These are phyloP conservation scores for Tiliacea aurago DNA, from an alignment of 2,888 invertebrate species.

Conservation along the genomic window DNA sequence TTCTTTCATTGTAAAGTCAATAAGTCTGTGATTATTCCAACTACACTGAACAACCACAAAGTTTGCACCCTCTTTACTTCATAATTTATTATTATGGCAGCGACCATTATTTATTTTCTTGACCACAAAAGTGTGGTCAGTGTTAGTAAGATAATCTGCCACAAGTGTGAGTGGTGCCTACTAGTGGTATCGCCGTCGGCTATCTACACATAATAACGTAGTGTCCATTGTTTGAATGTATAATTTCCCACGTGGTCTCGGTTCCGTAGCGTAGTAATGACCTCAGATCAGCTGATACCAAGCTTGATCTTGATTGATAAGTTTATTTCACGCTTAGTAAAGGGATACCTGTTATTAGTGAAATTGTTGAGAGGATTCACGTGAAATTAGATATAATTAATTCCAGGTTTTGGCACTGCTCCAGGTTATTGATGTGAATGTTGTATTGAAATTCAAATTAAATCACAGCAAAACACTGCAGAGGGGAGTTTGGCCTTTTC, in stretches of 20 bases:
- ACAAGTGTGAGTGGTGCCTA: slow-evolving; percentile 49
- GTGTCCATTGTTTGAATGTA: slow-evolving; percentile 76
- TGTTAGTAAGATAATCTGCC: slow-evolving; percentile 13
- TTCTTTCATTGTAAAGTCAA: slow-evolving; percentile 9
- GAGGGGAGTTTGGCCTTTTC: background rate
- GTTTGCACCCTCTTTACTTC: slow-evolving; percentile 4
- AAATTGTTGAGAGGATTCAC: slow-evolving; percentile 21
- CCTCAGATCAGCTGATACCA: slow-evolving; percentile 70
- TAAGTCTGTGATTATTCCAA: slow-evolving; percentile 7
- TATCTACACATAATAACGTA: slow-evolving; percentile 66
- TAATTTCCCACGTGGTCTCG: slow-evolving; percentile 80
- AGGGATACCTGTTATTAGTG: slow-evolving; percentile 53
- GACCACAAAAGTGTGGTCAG: slow-evolving; percentile 35
- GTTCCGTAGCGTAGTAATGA: slow-evolving; percentile 78
- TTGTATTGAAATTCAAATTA: background rate
- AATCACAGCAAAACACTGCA: background rate
- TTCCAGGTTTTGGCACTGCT: background rate
- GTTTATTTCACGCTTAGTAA: slow-evolving; percentile 58
- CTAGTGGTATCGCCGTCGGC: slow-evolving; percentile 34
- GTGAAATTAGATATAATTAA: slow-evolving; percentile 5
- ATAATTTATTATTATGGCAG: background rate
- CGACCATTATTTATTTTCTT: background rate
- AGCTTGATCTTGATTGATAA: slow-evolving; percentile 64
- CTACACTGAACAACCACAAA: background rate
- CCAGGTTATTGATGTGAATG: background rate